phyloP scores from a whole-genome alignment of 2,888 invertebrate species.

The Microctonus brassicae region DNA sequence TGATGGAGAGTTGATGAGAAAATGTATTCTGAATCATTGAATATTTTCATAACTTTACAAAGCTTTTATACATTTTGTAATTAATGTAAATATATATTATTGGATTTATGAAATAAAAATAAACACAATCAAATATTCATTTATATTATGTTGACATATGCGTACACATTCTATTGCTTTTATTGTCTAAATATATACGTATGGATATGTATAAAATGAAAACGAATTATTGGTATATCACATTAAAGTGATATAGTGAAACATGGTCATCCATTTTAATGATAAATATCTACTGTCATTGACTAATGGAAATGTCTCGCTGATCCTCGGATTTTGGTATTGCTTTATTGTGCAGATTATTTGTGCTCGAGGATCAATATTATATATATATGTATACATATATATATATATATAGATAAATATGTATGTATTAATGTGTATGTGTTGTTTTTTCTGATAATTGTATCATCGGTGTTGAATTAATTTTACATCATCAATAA shows the following conservation, averaged over 20 bases:
- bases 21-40: background rate
- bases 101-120: background rate
- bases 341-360: background rate
- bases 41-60: background rate
- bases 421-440: too few species aligned
- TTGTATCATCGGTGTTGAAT: background rate
- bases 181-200: background rate
- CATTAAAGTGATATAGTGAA: slow-evolving; percentile 7
- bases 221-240: slow-evolving; percentile 5
- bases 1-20: too few species aligned
- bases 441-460: background rate
- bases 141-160: background rate
- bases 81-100: background rate
- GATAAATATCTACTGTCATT: background rate
- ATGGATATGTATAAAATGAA: background rate
- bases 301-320: slow-evolving; percentile 1
- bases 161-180: background rate
- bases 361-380: background rate
- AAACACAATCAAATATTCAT: background rate
- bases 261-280: background rate
- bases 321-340: background rate
- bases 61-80: background rate
- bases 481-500: background rate
- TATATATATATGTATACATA: too few species aligned
- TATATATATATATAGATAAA: too few species aligned